Evolutionary conservation across 2,797 vertebrate genomes (phyloP).

Genomic region (Enteromius unitaeniatus): DNA sequence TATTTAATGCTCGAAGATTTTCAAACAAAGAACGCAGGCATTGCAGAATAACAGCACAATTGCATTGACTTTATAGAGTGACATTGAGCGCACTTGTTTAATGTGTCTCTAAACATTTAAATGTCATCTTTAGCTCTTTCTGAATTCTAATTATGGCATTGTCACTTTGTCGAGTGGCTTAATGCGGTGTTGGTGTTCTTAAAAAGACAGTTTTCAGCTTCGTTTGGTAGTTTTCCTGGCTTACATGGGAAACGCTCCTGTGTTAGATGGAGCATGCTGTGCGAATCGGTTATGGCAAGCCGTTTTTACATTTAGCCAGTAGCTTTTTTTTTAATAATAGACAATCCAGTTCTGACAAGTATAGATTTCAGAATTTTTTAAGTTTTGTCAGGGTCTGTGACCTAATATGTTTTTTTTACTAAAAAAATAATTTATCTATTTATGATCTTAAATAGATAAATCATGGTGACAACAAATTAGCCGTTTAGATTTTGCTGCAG

Average conservation of each 20-base stretch:
- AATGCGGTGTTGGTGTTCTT: not conserved
- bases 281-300: slow-evolving; percentile 32
- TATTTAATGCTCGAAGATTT: not conserved
- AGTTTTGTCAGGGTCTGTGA: not conserved
- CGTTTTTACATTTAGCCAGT: not conserved
- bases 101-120: not conserved
- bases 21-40: not conserved
- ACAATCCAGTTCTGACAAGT: not conserved
- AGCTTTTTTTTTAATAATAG: not conserved
- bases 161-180: not conserved
- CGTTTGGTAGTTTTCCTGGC: not conserved
- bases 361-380: not conserved
- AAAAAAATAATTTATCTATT: too few relatives aligned
- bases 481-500: not conserved
- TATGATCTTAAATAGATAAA: too few relatives aligned
- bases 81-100: not conserved
- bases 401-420: too few relatives aligned
- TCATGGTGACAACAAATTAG: not conserved
- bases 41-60: not conserved
- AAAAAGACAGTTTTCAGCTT: not conserved
- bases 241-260: not conserved
- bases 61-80: slow-evolving; percentile 12
- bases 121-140: not conserved
- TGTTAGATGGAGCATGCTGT: not conserved
- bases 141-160: too few relatives aligned